phyloP scores from a whole-genome alignment of 2,888 invertebrate genomes.

The Ophioninae sp. region DNA sequence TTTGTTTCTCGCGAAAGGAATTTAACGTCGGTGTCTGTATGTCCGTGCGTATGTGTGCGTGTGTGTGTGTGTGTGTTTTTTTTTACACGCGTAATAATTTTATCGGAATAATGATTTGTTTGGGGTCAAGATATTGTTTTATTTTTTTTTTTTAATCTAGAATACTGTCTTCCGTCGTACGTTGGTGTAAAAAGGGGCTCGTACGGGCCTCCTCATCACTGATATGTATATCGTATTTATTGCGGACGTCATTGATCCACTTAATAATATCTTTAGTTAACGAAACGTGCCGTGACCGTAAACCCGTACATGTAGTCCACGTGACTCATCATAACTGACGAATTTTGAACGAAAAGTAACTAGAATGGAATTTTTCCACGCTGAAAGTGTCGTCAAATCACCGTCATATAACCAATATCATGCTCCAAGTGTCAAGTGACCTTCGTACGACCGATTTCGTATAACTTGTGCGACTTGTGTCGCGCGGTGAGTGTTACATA shows the following conservation, averaged over 20 bases:
- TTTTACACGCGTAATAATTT: neutral
- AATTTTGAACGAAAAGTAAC: neutral
- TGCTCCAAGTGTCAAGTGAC: neutral
- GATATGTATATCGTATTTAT: slow-evolving; percentile 50
- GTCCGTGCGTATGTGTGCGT: neutral
- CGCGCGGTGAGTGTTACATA: neutral
- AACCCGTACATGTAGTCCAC: slow-evolving; percentile 11
- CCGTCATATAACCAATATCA: neutral
- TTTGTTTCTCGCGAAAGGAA: neutral
- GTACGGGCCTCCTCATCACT: slow-evolving; percentile 40
- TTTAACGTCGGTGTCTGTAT: neutral
- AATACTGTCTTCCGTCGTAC: slow-evolving; percentile 18
- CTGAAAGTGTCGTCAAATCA: neutral
- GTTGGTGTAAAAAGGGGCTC: slow-evolving; percentile 25
- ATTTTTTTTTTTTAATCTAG: slow-evolving; percentile 3
- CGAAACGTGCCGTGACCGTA: slow-evolving; percentile 41
- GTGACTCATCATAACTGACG: neutral
- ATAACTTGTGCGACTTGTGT: too few relatives aligned
- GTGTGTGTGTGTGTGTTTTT: neutral
- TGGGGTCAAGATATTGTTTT: slow-evolving; percentile 1
- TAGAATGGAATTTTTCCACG: neutral
- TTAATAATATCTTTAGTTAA: slow-evolving; percentile 46
- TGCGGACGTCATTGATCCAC: slow-evolving; percentile 48
- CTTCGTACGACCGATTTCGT: neutral
- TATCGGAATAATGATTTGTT: neutral